Percentiles rank a stretch among this genome's conserved stretches.
Evolutionary conservation across 2,797 vertebrate genomes (phyloP).

Genomic region (Coccyzus lansbergi): DNA sequence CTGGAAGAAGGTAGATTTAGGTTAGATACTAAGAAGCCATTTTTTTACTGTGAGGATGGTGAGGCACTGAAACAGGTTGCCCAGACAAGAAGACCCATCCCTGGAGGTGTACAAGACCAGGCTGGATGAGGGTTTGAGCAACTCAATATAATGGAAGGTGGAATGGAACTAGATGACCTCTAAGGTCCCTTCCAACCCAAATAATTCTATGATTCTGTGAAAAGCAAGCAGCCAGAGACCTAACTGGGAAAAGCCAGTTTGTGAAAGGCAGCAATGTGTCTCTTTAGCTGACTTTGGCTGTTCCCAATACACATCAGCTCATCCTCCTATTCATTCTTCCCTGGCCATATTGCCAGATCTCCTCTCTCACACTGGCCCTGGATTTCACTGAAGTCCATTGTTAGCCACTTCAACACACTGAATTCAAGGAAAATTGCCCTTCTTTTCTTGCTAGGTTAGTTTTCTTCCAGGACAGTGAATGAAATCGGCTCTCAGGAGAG

Average conservation of each 20-base stretch:
- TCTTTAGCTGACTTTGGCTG: background rate
- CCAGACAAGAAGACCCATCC: too few species aligned
- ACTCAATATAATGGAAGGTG: too few species aligned
- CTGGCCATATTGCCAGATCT: background rate
- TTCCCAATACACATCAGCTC: background rate
- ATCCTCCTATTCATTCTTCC: background rate
- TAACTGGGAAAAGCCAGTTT: background rate
- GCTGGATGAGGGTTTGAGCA: too few species aligned
- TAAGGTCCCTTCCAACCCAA: too few species aligned
- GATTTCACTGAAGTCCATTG: background rate
- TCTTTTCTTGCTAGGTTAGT: background rate
- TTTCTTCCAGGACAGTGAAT: background rate
- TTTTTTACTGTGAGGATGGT: too few species aligned
- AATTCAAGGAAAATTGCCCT: background rate
- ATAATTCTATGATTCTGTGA: too few species aligned
- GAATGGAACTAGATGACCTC: too few species aligned
- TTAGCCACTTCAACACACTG: background rate
- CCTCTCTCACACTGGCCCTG: background rate
- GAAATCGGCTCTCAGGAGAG: background rate
- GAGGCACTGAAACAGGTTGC: too few species aligned
- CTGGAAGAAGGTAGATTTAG: too few species aligned
- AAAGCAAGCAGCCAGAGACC: background rate
- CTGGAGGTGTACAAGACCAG: too few species aligned
- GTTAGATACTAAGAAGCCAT: too few species aligned
- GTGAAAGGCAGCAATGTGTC: background rate